Evolutionary conservation across 1,140 invertebrate genomes (phyloP), one percentile per base, ranked within the genome.

Genomic region (Neodiprion fabricii): DNA sequence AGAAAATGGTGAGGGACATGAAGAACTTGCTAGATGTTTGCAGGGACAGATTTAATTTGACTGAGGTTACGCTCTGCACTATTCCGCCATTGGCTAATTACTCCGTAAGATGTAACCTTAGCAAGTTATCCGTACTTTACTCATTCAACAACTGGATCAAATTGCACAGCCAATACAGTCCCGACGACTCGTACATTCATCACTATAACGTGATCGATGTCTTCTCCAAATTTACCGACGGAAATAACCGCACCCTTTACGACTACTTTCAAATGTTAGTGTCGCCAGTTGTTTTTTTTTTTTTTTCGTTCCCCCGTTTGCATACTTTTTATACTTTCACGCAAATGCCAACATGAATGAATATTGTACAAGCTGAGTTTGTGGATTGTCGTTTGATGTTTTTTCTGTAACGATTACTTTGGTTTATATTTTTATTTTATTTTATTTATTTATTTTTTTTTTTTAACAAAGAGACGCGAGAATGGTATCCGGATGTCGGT

Each of bases 231-330:
- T 83, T 75, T n/a, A 75, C 73, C 40, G 17, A 68, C n/a, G 72
- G 70, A 65, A 74, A n/a, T 4, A 74, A 78, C 9, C 12, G 17
- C 4, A 80, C 79, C 1, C 40, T 79, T 8, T 84, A 78, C 68
- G 79, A 83, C 0, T 80, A 68, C 48, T 84, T 79, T 70, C 79
- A 84, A 77, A 47, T 76, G 81, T 82, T 72, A 79, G 78, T 78
- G 67, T 75, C 28, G 73, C 3, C 49, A 71, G 50, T 71, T 71
- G 50, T 66, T 48, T 73, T 72, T 61, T 71, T 48, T 68, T 69
- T 12, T 70, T 73, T 77, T 67, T 0, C 21, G n/a, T 74, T 21
- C 17, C 17, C 17, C 17, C 17, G 66, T 73, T 40, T 40, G 1
- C 28, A 49, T 23, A 65, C 66, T 67, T 73, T 74, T 75, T 50